phyloP scores from a whole-genome alignment of 2,797 vertebrate genomes.

The Cyclopterus lumpus region DNA sequence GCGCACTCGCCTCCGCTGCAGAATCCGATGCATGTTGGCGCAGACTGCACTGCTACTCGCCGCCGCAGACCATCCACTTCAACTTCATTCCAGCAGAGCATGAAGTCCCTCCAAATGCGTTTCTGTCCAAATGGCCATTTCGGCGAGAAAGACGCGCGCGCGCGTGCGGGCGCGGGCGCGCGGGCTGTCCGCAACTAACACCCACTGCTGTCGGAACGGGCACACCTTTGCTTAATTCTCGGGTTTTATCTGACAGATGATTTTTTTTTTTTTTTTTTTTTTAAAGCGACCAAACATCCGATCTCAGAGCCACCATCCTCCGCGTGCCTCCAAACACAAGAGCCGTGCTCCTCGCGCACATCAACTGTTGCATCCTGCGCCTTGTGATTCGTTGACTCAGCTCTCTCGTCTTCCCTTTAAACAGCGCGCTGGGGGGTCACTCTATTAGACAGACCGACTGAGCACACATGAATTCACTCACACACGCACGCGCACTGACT shows the following conservation, averaged over 20 bases:
- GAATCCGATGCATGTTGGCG: slow-evolving; percentile 84
- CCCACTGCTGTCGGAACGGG: neutral
- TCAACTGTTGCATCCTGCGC: slow-evolving; percentile 79
- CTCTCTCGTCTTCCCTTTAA: slow-evolving; percentile 79
- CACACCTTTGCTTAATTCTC: slow-evolving; percentile 14
- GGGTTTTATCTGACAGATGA: slow-evolving; percentile 26
- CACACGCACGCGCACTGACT: slow-evolving; percentile 4
- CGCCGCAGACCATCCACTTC: slow-evolving; percentile 66
- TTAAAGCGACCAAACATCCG: slow-evolving; percentile 54
- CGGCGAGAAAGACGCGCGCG: slow-evolving; percentile 20
- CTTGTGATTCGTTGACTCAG: slow-evolving; percentile 77
- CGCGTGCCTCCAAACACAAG: slow-evolving; percentile 44
- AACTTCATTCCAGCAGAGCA: slow-evolving; percentile 69
- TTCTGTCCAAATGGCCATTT: slow-evolving; percentile 66
- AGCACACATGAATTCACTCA: neutral
- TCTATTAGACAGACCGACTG: slow-evolving; percentile 64
- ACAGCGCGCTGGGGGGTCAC: slow-evolving; percentile 75
- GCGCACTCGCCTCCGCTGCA: slow-evolving; percentile 84
- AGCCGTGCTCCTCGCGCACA: slow-evolving; percentile 64
- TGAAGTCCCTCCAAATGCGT: slow-evolving; percentile 48
- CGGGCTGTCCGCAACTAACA: neutral
- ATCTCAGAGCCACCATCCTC: slow-evolving; percentile 66
- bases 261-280: slow-evolving; percentile 6
- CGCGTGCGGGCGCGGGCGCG: slow-evolving; percentile 1
- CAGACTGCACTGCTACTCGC: slow-evolving; percentile 65